Base-by-base conservation (phyloP, 1,140 invertebrate species). In the Drosophila serrata region DNA sequence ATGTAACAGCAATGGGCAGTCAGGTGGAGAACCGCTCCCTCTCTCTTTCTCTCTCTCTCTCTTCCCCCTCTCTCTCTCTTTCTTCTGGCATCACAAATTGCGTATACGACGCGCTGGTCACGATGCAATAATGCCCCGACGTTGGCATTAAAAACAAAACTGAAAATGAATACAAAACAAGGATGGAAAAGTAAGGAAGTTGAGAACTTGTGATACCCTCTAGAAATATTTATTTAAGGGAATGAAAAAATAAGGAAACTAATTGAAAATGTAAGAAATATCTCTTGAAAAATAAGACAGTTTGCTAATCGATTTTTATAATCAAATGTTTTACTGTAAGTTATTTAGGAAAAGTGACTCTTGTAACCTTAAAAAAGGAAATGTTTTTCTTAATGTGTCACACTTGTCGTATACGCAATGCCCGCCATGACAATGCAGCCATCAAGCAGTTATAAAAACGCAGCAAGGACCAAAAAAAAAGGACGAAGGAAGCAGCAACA, bases 21-120 rank as follows among this genome's bases (percentile, higher is more conserved):
- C 48, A 57, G 68, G 59, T 61, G 57, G 37, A 46, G 45, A 13
- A 15, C 5, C 24, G 7, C 45, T 46, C 22, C 4, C 13, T 7
- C 19, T 45, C 17, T 24, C 24, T 24, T 12, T 2, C 43, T 4
- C 33, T 12, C 27, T n/a, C 13, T 7, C 19, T 45, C 17, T 24
- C 24, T 24, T 12, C 27, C n/a, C n/a, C n/a, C n/a, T n/a, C n/a
- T n/a, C n/a, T n/a, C n/a, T n/a, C n/a, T n/a, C n/a, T n/a, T n/a
- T n/a, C 51, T 43, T 46, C 70, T 48, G 62, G 49, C 75, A 4
- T 79, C 56, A 63, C 19, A 37, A 37, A 55, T 79, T 87, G 84
- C 84, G 82, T 88, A 88, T 82, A 76, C 84, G 82, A 62, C 67
- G 82, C 67, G 75, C 35, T 88, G 82, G 75, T 56, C 79, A 59